Evolutionary conservation across 2,888 invertebrate species (phyloP), one percentile per base, ranked within the genome.

Genomic region (Chymomyza caudatula): DNA sequence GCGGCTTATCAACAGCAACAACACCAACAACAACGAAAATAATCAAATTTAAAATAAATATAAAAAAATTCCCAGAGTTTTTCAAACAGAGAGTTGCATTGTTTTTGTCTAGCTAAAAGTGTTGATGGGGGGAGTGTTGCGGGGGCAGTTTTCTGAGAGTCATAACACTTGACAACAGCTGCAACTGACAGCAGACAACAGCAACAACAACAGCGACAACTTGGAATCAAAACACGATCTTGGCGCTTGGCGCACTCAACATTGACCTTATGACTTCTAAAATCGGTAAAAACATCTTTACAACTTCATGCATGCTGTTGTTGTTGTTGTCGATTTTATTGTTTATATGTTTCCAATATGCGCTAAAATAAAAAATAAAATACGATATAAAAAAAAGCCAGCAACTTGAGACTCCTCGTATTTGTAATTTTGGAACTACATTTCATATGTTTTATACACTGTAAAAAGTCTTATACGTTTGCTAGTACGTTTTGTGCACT

Each of bases 181-280:
- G 65, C 37, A 47, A 77, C 78, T 80, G 81, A 81, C 81, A 78
- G 73, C 73, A 78, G 77, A 73, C 70, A 54, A 59, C 74, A 69
- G 53, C 65, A 67, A 60, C 71, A 65, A 47, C 60, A 55, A 49
- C 65, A 42, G 15, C 25, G 47, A 47, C 47, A 47, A 17, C 59
- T 71, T 76, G 66, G 82, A 80, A 80, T 80, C 82, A 78, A 82
- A 80, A 80, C 80, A 80, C 80, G 80, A 80, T 80, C 83, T 82
- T 78, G 78, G 78, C 71, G 76, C 77, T 70, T 79, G 72, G 72
- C 69, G 73, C 65, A 76, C 76, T 74, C 86, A 87, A 75, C 87
- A 87, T 87, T 87, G 87, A 87, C 87, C 87, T 87, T 86, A 85
- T 82, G 87, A 80, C 86, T 86, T 84, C 87, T 87, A 86, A 87